phyloP scores from a whole-genome alignment of 2,888 invertebrate species.

The Pyrochroa serraticornis region DNA sequence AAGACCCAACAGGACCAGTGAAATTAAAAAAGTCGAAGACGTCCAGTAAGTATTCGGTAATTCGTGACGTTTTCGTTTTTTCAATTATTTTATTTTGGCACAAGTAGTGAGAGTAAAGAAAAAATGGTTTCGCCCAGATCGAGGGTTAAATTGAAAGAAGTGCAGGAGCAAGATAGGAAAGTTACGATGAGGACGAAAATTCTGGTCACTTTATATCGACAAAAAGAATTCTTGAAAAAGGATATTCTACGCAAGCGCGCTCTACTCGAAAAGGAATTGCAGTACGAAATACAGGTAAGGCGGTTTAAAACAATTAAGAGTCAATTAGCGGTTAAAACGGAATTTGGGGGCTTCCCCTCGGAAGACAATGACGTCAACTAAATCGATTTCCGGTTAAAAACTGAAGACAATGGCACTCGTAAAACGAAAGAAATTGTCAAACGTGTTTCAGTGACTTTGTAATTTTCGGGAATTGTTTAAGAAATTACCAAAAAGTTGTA shows the following conservation, averaged over 20 bases:
- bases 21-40: constrained; percentile 49
- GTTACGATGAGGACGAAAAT: constrained; percentile 66
- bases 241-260: constrained; percentile 92
- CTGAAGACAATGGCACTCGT: no score
- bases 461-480: no score
- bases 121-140: constrained; percentile 50
- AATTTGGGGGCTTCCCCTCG: no score
- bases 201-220: constrained; percentile 79
- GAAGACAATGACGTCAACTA: no score
- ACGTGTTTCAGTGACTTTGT: no score
- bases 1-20: constrained; percentile 45
- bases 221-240: constrained; percentile 90
- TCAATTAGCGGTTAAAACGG: no score
- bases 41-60: constrained; percentile 46
- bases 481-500: no score
- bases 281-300: constrained; percentile 83
- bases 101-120: constrained; percentile 37
- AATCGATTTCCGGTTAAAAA: no score
- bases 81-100: constrained; percentile 7
- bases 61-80: constrained; percentile 1
- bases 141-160: constrained; percentile 52
- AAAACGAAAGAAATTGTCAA: no score
- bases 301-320: not conserved
- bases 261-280: constrained; percentile 85
- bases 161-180: constrained; percentile 61